Percentiles rank a stretch among this genome's conserved stretches.
Evolutionary conservation across 1,140 invertebrate genomes (phyloP).

Genomic region (Drosophila pallidifrons): DNA sequence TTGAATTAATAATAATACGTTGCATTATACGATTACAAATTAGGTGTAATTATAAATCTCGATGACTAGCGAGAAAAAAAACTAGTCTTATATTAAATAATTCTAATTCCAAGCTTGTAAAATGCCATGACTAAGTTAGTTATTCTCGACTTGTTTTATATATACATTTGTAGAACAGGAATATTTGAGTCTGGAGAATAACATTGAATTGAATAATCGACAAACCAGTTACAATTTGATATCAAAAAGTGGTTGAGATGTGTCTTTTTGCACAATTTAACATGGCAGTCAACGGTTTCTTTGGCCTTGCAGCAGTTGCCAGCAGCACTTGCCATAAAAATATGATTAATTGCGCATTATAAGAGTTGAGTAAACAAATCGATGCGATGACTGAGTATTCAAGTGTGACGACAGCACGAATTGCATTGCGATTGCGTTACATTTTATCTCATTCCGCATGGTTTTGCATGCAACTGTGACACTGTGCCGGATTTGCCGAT

Average conservation of each 20-base stretch:
- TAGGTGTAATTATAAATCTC: not conserved
- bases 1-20: not conserved
- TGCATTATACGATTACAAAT: not conserved
- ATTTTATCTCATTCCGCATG: conserved; percentile 1
- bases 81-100: not conserved
- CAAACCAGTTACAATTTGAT: conserved; percentile 1
- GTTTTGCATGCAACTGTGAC: conserved; percentile 18
- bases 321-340: not conserved
- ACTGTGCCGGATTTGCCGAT: conserved; percentile 44
- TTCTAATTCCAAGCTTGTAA: not conserved
- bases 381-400: conserved; percentile 28
- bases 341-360: conserved; percentile 47
- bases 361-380: conserved; percentile 26
- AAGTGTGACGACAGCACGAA: conserved; percentile 36
- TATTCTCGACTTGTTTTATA: not conserved
- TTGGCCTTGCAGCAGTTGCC: conserved; percentile 31
- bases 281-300: conserved; percentile 17
- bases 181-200: not conserved
- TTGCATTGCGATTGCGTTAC: conserved; percentile 35
- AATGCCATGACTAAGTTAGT: not conserved
- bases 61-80: not conserved
- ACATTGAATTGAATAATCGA: not conserved
- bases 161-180: not conserved
- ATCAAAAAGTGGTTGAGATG: not conserved
- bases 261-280: conserved; percentile 1